Evolutionary conservation across 35 echinoderm and acorn worm species (phyloP).

Genomic region (Acanthaster planci): DNA sequence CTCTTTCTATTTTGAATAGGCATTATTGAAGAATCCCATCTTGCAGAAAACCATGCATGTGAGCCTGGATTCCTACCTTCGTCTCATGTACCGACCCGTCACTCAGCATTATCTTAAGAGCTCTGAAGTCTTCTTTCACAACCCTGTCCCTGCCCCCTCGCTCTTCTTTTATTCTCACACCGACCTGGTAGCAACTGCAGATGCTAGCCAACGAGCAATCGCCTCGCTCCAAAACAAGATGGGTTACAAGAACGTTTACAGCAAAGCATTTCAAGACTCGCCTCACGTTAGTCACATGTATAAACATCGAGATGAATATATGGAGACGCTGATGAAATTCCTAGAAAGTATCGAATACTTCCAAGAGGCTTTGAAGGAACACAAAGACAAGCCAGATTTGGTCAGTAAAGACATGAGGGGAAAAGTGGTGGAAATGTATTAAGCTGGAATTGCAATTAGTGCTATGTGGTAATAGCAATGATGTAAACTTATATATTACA

Average conservation of each 20-base stretch:
- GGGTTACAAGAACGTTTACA: conserved; percentile 61
- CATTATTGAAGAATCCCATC: conserved; percentile 32
- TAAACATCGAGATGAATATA: conserved; percentile 70
- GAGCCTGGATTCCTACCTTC: conserved; percentile 36
- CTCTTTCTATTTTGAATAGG: background rate
- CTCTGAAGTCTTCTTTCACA: conserved; percentile 63
- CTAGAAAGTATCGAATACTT: conserved; percentile 68
- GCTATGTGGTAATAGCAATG: too few relatives aligned
- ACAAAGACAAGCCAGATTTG: background rate
- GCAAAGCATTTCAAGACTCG: conserved; percentile 79
- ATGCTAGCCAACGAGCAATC: conserved; percentile 42
- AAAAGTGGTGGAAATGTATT: background rate
- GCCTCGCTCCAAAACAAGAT: conserved; percentile 42
- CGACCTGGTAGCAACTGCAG: conserved; percentile 60
- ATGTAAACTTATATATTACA: too few relatives aligned
- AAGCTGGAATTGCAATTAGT: too few relatives aligned
- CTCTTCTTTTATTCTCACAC: conserved; percentile 86
- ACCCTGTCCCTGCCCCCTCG: conserved; percentile 68
- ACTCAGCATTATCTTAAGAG: conserved; percentile 59
- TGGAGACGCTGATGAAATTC: conserved; percentile 52
- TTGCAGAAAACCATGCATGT: conserved; percentile 38
- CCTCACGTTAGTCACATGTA: conserved; percentile 86
- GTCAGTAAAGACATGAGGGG: background rate
- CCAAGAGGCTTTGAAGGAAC: background rate
- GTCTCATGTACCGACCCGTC: conserved; percentile 41